These are phyloP conservation scores for Poecilia velifera DNA, from an alignment of 2,797 vertebrate species.

Conservation along the genomic window DNA sequence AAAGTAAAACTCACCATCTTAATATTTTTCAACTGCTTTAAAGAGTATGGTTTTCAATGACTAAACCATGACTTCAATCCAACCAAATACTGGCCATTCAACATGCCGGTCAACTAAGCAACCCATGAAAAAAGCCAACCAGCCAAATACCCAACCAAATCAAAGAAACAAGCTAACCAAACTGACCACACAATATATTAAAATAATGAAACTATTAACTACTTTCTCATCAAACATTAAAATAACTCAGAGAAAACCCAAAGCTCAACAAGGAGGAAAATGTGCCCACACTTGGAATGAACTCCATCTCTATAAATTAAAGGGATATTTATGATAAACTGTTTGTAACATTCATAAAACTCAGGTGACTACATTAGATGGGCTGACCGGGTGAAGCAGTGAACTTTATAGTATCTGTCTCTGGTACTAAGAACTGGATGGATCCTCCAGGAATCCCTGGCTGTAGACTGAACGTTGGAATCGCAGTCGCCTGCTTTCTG, in stretches of 20 bases:
- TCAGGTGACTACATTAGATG: background rate
- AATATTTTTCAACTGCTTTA: background rate
- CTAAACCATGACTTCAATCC: background rate
- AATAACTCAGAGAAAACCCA: background rate
- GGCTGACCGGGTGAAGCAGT: background rate
- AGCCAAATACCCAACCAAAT: background rate
- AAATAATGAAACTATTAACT: background rate
- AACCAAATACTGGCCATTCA: background rate
- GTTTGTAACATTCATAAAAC: background rate
- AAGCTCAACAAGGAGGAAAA: background rate
- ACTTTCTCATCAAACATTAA: background rate
- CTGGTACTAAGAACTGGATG: constrained; percentile 5
- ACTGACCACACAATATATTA: background rate
- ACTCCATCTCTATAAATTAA: background rate
- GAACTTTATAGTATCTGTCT: background rate
- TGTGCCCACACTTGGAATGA: background rate
- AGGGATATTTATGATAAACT: background rate
- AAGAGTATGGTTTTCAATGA: background rate
- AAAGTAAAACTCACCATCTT: background rate
- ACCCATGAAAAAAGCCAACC: background rate
- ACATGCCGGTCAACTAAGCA: background rate
- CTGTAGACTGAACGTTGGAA: background rate
- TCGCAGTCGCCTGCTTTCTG: constrained; percentile 37
- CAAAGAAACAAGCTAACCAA: background rate
- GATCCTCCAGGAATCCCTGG: background rate